phyloP scores from a whole-genome alignment of 2,113 vertebrate genomes.

The Myotis lucifugus region DNA sequence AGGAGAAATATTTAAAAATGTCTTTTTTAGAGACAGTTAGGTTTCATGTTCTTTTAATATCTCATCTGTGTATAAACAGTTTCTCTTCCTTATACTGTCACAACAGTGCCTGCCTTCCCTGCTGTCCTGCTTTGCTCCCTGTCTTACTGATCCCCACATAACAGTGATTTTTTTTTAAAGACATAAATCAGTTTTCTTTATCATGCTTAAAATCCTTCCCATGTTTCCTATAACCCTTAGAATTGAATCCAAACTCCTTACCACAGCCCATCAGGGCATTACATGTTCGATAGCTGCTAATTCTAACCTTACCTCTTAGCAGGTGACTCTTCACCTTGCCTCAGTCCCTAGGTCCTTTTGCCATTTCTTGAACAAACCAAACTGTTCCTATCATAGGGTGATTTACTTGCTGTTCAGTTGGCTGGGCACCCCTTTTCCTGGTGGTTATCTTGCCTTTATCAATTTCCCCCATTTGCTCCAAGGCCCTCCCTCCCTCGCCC shows the following conservation, averaged over 20 bases:
- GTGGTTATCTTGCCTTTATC: neutral
- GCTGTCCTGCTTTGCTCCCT: neutral
- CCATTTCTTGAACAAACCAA: neutral
- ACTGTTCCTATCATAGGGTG: neutral
- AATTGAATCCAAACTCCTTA: neutral
- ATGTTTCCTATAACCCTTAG: neutral
- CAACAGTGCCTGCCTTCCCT: neutral
- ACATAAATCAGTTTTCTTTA: neutral
- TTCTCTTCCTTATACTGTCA: neutral
- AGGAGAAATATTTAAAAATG: neutral
- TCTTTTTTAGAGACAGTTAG: neutral
- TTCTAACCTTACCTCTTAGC: neutral
- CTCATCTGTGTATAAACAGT: neutral
- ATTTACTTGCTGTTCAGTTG: neutral
- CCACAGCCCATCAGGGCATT: neutral
- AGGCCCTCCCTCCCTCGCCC: neutral
- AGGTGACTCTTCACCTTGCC: neutral
- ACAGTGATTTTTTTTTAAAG: neutral
- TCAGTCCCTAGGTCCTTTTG: neutral
- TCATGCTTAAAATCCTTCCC: neutral
- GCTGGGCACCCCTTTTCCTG: neutral
- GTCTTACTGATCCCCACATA: neutral
- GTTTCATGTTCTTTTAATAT: neutral
- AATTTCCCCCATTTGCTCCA: neutral
- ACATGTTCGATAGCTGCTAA: neutral